Evolutionary conservation across 1,140 invertebrate genomes (phyloP).

Genomic region (Pseudomyrmex concolor): DNA sequence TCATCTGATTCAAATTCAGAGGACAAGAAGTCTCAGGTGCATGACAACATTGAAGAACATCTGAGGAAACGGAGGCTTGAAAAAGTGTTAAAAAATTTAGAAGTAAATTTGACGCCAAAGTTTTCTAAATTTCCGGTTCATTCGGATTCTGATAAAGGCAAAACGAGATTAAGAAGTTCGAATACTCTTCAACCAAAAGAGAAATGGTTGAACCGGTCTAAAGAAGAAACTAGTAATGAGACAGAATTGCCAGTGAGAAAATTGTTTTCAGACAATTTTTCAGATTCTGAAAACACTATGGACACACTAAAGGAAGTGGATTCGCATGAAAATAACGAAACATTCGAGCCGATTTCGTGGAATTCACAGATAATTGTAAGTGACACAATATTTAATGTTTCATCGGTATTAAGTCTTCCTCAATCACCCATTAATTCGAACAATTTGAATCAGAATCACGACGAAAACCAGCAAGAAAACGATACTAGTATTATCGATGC

Average conservation of each 20-base stretch:
- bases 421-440: slow-evolving; percentile 62
- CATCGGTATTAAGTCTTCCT: slow-evolving; percentile 75
- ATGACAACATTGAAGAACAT: slow-evolving; percentile 79
- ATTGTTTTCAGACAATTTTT: slow-evolving; percentile 46
- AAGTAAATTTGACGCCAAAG: slow-evolving; percentile 71
- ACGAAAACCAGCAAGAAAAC: slow-evolving; percentile 67
- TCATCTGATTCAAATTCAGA: slow-evolving; percentile 7
- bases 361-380: slow-evolving; percentile 79
- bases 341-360: slow-evolving; percentile 50
- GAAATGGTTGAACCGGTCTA: neutral
- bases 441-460: slow-evolving; percentile 50
- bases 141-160: slow-evolving; percentile 59
- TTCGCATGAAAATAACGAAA: neutral
- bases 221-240: neutral
- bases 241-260: neutral
- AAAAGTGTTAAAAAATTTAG: slow-evolving; percentile 75
- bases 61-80: slow-evolving; percentile 70
- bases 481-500: slow-evolving; percentile 82
- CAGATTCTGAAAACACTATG: no score
- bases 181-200: slow-evolving; percentile 1
- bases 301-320: neutral
- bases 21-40: slow-evolving; percentile 78
- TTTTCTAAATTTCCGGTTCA: slow-evolving; percentile 24
- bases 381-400: slow-evolving; percentile 80
- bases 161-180: slow-evolving; percentile 51